A percentile compares a stretch with the other conserved stretches of the same genome.
Conservation (phyloP, 2,888 invertebrate species). For the Didymodactylos carnosus region DNA sequence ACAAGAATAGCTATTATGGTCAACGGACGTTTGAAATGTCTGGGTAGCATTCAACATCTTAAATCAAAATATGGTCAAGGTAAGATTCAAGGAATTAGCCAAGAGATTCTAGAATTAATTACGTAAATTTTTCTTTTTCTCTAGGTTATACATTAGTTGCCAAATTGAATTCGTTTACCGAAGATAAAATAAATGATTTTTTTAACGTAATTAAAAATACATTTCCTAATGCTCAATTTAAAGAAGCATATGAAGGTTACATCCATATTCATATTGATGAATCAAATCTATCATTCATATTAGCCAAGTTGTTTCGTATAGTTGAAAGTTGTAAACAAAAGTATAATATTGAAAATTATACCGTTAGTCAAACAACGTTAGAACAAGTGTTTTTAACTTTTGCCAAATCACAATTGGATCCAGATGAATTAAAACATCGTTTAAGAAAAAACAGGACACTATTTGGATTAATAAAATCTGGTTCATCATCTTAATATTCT, state of each 20-base stretch:
- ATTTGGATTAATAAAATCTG: too few species aligned
- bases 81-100: too few species aligned
- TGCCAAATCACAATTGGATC: slow-evolving; percentile 7
- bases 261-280: slow-evolving; percentile 16
- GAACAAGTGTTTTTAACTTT: slow-evolving; percentile 34
- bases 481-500: too few species aligned
- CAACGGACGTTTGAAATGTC: slow-evolving; percentile 49
- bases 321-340: slow-evolving; percentile 7
- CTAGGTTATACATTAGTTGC: slow-evolving; percentile 41
- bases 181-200: slow-evolving; percentile 23
- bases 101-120: neutral
- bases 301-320: neutral
- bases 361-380: slow-evolving; percentile 34
- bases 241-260: slow-evolving; percentile 47
- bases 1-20: slow-evolving; percentile 57
- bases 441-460: too few species aligned
- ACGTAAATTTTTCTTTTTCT: neutral
- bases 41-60: slow-evolving; percentile 51
- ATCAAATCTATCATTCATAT: neutral
- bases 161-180: slow-evolving; percentile 25
- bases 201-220: slow-evolving; percentile 37
- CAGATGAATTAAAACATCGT: neutral
- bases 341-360: slow-evolving; percentile 38
- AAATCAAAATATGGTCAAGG: slow-evolving; percentile 52
- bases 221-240: slow-evolving; percentile 43